Percentiles rank a stretch among this genome's conserved stretches.
Evolutionary conservation across 2,888 invertebrate genomes (phyloP).

Genomic region (Tetheella fluctuosa): DNA sequence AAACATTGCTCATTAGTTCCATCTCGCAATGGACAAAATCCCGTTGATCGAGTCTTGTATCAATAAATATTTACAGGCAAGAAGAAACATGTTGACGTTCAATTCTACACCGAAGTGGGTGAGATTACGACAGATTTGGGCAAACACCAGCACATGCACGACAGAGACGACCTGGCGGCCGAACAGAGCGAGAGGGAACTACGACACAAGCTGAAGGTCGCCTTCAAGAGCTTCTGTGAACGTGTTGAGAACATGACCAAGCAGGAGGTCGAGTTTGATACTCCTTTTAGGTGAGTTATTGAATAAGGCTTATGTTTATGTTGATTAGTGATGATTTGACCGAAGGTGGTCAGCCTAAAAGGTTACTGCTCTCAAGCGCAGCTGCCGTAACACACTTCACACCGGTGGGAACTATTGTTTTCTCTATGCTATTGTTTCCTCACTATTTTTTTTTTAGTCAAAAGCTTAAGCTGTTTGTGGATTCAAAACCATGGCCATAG

Average conservation of each 20-base stretch:
- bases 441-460: no score
- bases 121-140: constrained; percentile 99
- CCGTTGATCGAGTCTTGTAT: neutral
- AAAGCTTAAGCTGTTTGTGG: no score
- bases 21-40: no score
- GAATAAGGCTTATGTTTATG: no score
- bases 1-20: no score
- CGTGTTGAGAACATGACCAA: constrained; percentile 98
- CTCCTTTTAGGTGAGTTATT: constrained; percentile 89
- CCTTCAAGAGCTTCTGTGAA: constrained; percentile 99
- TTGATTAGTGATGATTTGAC: no score
- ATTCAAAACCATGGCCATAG: no score
- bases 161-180: constrained; percentile 98
- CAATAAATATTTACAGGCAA: constrained; percentile 78
- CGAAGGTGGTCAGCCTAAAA: no score
- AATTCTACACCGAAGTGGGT: constrained; percentile 99
- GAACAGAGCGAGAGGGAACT: constrained; percentile 99
- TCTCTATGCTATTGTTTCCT: no score
- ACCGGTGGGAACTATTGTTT: no score
- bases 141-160: constrained; percentile 99
- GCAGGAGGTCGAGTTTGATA: constrained; percentile 98
- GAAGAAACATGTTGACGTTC: constrained; percentile 99
- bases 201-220: constrained; percentile 97
- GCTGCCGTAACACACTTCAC: no score
- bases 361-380: no score